A percentile compares a stretch with the other conserved stretches of the same genome.
Evolutionary conservation across 2,888 invertebrate species (phyloP).

Genomic region (Perithous albicinctus): DNA sequence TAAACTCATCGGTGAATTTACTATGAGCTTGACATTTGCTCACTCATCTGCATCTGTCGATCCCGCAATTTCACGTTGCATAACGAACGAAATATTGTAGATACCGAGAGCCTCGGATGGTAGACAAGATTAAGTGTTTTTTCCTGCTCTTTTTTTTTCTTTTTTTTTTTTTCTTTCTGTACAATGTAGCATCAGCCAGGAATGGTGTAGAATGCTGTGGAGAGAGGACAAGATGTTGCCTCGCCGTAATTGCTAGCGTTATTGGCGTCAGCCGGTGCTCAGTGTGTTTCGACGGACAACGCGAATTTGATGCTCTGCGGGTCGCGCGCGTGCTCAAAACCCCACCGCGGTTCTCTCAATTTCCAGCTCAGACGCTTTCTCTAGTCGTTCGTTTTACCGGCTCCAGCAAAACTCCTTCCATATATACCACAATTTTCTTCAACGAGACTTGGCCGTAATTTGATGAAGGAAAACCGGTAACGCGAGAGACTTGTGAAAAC

Average conservation of each 20-base stretch:
- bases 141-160: slow-evolving; percentile 28
- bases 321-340: slow-evolving; percentile 24
- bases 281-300: slow-evolving; percentile 50
- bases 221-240: slow-evolving; percentile 64
- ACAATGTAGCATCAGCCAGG: slow-evolving; percentile 16
- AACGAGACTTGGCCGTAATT: slow-evolving; percentile 5
- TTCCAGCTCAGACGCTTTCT: neutral
- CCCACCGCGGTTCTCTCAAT: neutral
- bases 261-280: slow-evolving; percentile 64
- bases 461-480: neutral
- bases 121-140: slow-evolving; percentile 27
- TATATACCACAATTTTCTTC: slow-evolving; percentile 9
- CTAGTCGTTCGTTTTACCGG: neutral
- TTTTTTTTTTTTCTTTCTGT: slow-evolving; percentile 43
- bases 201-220: slow-evolving; percentile 20
- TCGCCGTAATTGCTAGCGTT: slow-evolving; percentile 63
- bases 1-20: slow-evolving; percentile 30
- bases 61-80: neutral
- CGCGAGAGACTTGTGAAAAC: neutral
- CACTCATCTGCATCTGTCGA: slow-evolving; percentile 1
- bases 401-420: neutral
- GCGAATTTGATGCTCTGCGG: slow-evolving; percentile 64
- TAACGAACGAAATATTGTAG: neutral
- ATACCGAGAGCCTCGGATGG: neutral
- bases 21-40: slow-evolving; percentile 22